These are phyloP conservation scores for Benthochromis sp. DNA, from an alignment of 2,113 vertebrate genomes.

Conservation along the genomic window DNA sequence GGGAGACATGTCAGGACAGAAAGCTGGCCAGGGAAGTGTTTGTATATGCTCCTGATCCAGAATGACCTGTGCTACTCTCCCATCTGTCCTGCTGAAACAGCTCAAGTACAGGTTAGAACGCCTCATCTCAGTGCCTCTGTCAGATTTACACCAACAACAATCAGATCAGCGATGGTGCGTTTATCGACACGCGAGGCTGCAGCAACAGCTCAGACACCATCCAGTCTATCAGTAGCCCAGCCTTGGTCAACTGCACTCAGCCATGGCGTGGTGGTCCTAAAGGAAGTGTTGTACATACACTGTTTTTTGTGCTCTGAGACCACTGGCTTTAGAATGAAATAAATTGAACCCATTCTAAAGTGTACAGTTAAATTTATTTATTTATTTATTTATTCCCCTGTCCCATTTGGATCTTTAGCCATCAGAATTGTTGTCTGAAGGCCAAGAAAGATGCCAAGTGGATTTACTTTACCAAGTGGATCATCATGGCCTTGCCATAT, in stretches of 20 bases:
- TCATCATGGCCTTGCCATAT: not conserved
- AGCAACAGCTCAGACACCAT: not conserved
- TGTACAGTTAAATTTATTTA: not conserved
- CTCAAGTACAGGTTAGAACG: not conserved
- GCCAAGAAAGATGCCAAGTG: not conserved
- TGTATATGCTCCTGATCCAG: not conserved
- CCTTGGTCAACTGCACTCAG: not conserved
- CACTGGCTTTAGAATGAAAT: not conserved
- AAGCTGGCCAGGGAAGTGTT: not conserved
- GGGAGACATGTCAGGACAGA: not conserved
- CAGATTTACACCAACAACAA: not conserved
- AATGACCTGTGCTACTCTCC: not conserved
- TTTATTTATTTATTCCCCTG: not conserved
- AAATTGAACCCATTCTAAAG: not conserved
- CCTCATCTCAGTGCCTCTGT: not conserved
- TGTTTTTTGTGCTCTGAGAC: not conserved
- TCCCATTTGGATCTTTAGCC: not conserved
- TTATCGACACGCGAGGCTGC: not conserved
- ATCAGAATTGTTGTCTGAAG: not conserved
- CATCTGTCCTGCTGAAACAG: not conserved
- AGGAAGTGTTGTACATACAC: not conserved
- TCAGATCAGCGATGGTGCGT: not conserved
- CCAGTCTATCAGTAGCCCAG: not conserved
- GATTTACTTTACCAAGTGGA: not conserved
- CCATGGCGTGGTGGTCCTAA: too few relatives aligned